Base-by-base conservation (phyloP, 2,113 vertebrate species). In the Anhinga anhinga region DNA sequence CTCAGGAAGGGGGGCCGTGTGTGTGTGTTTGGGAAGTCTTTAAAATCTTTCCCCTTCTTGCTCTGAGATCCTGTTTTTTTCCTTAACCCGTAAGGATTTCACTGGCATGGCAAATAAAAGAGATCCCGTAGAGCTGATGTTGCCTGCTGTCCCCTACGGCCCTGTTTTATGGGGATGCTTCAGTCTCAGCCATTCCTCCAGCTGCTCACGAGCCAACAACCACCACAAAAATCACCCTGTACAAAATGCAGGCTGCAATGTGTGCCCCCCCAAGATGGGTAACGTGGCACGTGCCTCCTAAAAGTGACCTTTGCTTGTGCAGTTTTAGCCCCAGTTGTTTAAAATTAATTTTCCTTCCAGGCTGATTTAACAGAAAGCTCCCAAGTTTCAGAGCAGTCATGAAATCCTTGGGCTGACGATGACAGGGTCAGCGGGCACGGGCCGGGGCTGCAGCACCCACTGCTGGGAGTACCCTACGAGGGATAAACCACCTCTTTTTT, bases 201-300 rank as follows among this genome's bases (percentile, higher is more conserved):
- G 16, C 40, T 1, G 3, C n/a, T 38, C 47, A 19, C 0, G 0
- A 71, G 52, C 9, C 78, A 61, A 29, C 45, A 76, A 5, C 0
- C 0, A 27, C 44, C 22, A 3, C 74, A 85, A 30, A 80, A 53
- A 25, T 21, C 34, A 25, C 21, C 34, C 11, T 15, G 23, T 36
- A 55, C 27, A 40, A 86, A 86, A 71, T 12, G 2, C 52, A 65
- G 50, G 1, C 15, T 13, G 20, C 10, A 23, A 5, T 0, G 9
- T 23, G 8, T 72, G 65, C 2, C 20, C 9, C 4, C 1, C 11
- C 42, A 34, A 47, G 27, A 69, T 7, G 42, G 44, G 22, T 34
- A 25, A 52, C 25, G 27, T 21, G 19, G 19, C 36, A 40, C 0
- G 0, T n/a, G 21, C 15, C 26, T 80, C 66, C 67, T 30, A 10